These are phyloP conservation scores for Brienomyrus brachyistius DNA, from an alignment of 2,113 vertebrate species.

Conservation along the genomic window DNA sequence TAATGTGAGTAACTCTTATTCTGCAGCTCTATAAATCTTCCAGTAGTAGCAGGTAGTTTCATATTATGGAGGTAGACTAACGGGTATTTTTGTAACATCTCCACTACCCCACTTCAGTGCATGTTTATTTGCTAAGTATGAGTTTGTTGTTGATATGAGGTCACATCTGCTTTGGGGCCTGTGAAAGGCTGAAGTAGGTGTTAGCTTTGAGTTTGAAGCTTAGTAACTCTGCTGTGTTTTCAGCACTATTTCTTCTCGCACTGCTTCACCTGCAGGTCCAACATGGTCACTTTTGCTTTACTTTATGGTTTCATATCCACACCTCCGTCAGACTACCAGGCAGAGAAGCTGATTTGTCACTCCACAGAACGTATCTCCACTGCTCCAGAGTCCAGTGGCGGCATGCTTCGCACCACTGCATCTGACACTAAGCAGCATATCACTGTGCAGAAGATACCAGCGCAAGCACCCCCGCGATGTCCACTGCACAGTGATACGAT, in stretches of 20 bases:
- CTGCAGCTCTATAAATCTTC: neutral
- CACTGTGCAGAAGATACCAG: no score
- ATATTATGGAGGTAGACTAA: neutral
- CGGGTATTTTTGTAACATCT: neutral
- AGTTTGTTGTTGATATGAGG: neutral
- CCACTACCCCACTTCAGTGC: neutral
- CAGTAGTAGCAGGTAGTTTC: neutral
- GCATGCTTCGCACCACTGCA: neutral
- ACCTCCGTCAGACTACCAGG: neutral
- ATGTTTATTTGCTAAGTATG: neutral
- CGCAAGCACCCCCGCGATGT: neutral
- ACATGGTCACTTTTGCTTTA: neutral
- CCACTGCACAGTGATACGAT: neutral
- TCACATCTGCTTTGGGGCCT: neutral
- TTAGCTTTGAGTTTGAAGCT: neutral
- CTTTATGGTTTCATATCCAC: neutral
- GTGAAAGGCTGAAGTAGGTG: neutral
- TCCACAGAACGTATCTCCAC: neutral
- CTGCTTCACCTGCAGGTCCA: neutral
- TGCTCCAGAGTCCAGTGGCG: neutral
- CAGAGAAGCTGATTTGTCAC: neutral
- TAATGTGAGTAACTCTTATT: neutral
- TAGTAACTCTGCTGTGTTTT: neutral
- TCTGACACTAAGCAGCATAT: neutral
- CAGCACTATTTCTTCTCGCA: neutral